Evolutionary conservation across 2,888 invertebrate species (phyloP).

Genomic region (Atrina japonica): DNA sequence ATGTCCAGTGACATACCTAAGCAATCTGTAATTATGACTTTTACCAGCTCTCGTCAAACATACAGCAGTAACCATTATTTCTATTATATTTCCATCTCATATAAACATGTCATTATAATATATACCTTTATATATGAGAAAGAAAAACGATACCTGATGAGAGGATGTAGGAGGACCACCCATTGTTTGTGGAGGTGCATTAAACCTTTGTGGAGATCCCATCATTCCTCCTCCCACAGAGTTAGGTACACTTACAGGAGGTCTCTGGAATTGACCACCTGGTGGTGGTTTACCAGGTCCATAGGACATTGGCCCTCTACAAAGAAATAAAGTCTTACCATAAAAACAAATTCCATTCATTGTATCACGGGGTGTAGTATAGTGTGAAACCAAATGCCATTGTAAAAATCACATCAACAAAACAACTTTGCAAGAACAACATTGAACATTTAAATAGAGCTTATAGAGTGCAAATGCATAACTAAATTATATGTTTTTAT

Average conservation of each 20-base stretch:
- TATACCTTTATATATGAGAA: no score
- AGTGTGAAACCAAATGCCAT: not conserved
- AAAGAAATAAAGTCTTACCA: conserved; percentile 8
- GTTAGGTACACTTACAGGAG: conserved; percentile 19
- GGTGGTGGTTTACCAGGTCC: conserved; percentile 40
- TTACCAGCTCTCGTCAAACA: no score
- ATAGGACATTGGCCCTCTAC: conserved; percentile 44
- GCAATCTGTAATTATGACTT: no score
- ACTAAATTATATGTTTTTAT: no score
- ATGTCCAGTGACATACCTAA: no score
- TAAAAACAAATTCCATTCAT: not conserved
- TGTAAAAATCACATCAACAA: not conserved
- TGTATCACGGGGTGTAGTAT: not conserved
- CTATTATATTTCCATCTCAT: no score
- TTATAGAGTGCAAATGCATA: no score
- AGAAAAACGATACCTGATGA: no score
- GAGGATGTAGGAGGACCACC: no score
- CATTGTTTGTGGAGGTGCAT: conserved; percentile 3
- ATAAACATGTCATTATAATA: no score
- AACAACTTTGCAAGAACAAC: not conserved
- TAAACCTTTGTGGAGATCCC: no score
- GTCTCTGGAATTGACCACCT: conserved; percentile 32
- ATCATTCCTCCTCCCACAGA: conserved; percentile 16
- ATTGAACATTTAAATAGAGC: conserved; percentile 16
- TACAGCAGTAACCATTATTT: no score